Base-by-base conservation (phyloP, 2,797 vertebrate genomes). In the Pipistrellus pipistrellus region DNA sequence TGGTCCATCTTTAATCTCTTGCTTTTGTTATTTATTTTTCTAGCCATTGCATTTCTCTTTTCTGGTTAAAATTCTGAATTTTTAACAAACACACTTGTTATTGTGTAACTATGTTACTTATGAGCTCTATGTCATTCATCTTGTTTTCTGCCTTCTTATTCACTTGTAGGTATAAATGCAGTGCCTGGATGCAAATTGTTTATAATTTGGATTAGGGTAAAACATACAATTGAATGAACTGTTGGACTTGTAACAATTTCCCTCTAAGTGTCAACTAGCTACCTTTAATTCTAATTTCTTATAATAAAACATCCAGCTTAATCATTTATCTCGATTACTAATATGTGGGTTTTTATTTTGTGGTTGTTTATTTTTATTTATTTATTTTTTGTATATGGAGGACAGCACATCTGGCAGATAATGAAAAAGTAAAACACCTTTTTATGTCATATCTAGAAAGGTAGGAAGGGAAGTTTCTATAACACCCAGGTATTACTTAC, bases 31-130 rank as follows among this genome's bases (percentile, higher is more conserved):
- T 17, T 38, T 46, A 55, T 66, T 57, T 85, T 85, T 66, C 6
- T 75, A 75, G 4, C 5, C 20, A 41, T 75, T 78, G 38, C 6
- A 71, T 38, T 75, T 78, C 4, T 10, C 8, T 66, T 85, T 85
- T 94, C 38, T 68, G 21, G 25, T 59, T 91, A 69, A 75, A 76
- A 38, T 59, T 91, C 14, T 76, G 41, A 86, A 75, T 86, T 86
- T 46, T 73, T 75, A 68, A 48, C n/a, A 86, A 62, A 62, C 14
- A 53, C 6, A 53, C 32, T 75, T 59, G 30, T 59, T 91, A 57
- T 76, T 68, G 25, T 35, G 81, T 69, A 82, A 66, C 38, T 68
- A 18, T 72, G 38, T 68, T 57, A 75, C 48, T 57, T 81, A 48
- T 14, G n/a, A 80, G n/a, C 38, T 86, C 57, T 41, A 21, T 68